Evolutionary conservation across 2,113 vertebrate genomes (phyloP).

Genomic region (Theropithecus gelada): DNA sequence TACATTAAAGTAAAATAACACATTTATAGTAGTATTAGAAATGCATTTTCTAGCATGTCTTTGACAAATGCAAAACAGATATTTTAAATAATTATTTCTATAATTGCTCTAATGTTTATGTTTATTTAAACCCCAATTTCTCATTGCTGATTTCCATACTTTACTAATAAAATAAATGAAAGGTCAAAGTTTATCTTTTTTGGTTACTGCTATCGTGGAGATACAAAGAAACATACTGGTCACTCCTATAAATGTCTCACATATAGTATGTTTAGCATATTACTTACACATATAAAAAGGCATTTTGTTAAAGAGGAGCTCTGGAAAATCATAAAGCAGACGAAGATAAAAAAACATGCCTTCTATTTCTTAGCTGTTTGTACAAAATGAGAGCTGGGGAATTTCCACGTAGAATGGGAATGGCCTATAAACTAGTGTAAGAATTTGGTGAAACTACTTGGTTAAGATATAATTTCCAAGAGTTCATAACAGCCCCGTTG

Average conservation of each 20-base stretch:
- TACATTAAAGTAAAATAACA: background rate
- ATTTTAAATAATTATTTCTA: background rate
- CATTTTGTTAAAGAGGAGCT: constrained; percentile 13
- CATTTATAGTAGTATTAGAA: background rate
- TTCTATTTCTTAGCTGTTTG: background rate
- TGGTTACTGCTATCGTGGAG: background rate
- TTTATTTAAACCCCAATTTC: background rate
- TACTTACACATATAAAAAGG: background rate
- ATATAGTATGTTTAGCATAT: background rate
- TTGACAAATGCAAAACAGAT: constrained; percentile 11
- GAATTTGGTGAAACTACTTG: background rate
- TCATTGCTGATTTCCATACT: background rate
- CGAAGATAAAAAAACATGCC: background rate
- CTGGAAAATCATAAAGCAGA: constrained; percentile 16
- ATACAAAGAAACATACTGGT: background rate
- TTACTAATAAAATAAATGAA: background rate
- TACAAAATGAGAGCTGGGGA: constrained; percentile 31
- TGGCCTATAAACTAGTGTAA: background rate
- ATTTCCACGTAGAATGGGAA: background rate
- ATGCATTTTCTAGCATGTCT: background rate
- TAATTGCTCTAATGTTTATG: background rate
- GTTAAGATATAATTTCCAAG: background rate
- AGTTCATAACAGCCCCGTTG: background rate
- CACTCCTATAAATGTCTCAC: background rate
- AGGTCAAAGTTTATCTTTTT: constrained; percentile 15